phyloP scores from a whole-genome alignment of 2,797 vertebrate genomes.

The Hippopotamyrus pictus region DNA sequence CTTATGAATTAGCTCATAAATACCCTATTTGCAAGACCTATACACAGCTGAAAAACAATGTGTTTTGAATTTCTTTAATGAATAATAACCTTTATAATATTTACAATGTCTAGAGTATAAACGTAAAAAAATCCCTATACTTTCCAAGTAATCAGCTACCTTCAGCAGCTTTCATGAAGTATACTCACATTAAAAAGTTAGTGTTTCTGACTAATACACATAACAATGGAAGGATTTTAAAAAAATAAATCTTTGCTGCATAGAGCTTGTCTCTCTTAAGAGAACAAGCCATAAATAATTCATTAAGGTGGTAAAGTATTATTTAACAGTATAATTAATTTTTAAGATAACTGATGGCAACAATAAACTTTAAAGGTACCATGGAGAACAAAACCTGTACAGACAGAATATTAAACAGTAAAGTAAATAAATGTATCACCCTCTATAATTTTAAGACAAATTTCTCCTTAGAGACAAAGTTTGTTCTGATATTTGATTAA shows the following conservation, averaged over 20 bases:
- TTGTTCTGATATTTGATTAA: background rate
- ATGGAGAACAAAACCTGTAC: constrained; percentile 50
- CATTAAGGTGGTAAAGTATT: constrained; percentile 67
- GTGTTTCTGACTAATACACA: constrained; percentile 42
- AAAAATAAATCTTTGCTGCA: constrained; percentile 33
- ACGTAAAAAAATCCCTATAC: background rate
- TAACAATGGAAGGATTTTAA: constrained; percentile 30
- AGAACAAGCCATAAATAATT: constrained; percentile 69
- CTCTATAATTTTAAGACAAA: background rate
- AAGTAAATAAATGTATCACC: constrained; percentile 23
- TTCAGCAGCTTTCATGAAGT: constrained; percentile 27
- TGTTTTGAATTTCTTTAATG: background rate
- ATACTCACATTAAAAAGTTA: constrained; percentile 44
- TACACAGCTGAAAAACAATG: background rate
- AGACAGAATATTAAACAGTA: constrained; percentile 32
- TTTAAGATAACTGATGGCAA: constrained; percentile 62
- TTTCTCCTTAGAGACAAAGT: background rate
- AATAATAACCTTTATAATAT: background rate
- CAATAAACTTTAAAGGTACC: constrained; percentile 55
- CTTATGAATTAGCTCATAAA: background rate
- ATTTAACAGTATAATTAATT: constrained; percentile 73
- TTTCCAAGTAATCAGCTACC: background rate
- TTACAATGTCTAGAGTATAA: background rate
- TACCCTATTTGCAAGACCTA: background rate
- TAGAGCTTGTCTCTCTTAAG: constrained; percentile 58